Percentiles rank a stretch among this genome's conserved stretches.
phyloP scores from a whole-genome alignment of 1,140 invertebrate species.

The Drosophila varians region DNA sequence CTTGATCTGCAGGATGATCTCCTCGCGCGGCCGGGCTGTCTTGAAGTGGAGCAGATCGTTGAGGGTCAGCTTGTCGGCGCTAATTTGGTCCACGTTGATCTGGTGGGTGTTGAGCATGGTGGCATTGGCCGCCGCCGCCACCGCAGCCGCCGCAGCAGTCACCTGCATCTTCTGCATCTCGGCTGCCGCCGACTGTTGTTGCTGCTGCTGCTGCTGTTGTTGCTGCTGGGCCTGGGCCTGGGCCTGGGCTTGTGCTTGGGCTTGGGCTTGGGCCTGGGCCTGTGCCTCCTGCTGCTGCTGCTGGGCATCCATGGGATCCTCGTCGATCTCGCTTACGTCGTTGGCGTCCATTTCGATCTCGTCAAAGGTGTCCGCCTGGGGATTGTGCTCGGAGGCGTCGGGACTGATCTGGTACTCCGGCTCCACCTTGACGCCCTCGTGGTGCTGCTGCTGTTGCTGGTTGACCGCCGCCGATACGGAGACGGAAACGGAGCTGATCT shows the following conservation, averaged over 20 bases:
- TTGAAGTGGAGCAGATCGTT: constrained; percentile 80
- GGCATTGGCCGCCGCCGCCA: constrained; percentile 64
- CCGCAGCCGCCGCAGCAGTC: constrained; percentile 47
- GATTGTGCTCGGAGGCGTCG: constrained; percentile 72
- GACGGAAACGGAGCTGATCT: constrained; percentile 24
- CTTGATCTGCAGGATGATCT: constrained; percentile 80
- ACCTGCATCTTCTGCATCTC: constrained; percentile 70
- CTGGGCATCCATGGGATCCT: constrained; percentile 70
- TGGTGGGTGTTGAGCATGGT: constrained; percentile 63
- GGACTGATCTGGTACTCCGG: constrained; percentile 75
- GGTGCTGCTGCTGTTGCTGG: constrained; percentile 51
- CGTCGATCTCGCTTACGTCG: constrained; percentile 71
- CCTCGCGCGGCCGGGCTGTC: constrained; percentile 70
- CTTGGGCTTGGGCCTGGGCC: constrained; percentile 53
- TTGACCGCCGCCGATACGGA: constrained; percentile 20
- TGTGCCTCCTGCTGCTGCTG: constrained; percentile 53
- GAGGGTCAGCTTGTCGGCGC: constrained; percentile 74
- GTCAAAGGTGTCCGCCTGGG: constrained; percentile 69
- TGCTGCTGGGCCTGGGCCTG: constrained; percentile 57
- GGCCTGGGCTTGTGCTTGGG: constrained; percentile 51
- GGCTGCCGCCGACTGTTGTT: constrained; percentile 54
- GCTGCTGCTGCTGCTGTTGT: constrained; percentile 32
- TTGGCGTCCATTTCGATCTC: constrained; percentile 79
- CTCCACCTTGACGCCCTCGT: constrained; percentile 70
- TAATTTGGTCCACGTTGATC: constrained; percentile 75